phyloP scores from a whole-genome alignment of 2,797 vertebrate species.

The Myioborus melanocephalus region DNA sequence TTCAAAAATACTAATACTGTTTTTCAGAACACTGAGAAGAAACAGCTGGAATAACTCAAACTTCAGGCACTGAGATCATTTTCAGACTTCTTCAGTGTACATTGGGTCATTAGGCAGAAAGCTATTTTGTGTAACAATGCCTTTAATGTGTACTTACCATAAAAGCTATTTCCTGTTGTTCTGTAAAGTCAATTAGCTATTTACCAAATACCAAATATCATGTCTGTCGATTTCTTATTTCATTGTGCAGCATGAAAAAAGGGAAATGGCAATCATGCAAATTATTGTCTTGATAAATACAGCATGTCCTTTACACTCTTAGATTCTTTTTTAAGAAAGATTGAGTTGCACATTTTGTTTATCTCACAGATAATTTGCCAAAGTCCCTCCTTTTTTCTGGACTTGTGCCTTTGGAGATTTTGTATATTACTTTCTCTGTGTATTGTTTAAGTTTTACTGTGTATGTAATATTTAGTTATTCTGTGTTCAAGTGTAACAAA shows the following conservation, averaged over 20 bases:
- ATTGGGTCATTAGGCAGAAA: constrained; percentile 56
- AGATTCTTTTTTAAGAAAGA: not conserved
- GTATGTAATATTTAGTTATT: not conserved
- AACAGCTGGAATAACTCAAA: not conserved
- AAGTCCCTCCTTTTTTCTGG: not conserved
- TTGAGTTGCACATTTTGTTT: not conserved
- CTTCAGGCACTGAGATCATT: constrained; percentile 14
- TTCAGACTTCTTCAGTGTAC: constrained; percentile 14
- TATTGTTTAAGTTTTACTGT: not conserved
- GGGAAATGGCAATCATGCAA: not conserved
- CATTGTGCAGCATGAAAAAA: not conserved
- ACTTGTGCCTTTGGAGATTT: not conserved
- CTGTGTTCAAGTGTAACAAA: not conserved
- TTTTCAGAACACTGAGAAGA: not conserved
- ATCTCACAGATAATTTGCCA: not conserved
- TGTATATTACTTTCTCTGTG: not conserved
- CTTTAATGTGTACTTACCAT: constrained; percentile 46
- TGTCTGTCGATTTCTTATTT: not conserved
- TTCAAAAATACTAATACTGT: not conserved
- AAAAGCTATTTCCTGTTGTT: constrained; percentile 64
- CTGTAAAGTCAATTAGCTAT: constrained; percentile 57
- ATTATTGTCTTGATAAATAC: not conserved
- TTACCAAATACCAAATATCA: constrained; percentile 35
- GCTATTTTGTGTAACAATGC: constrained; percentile 35
- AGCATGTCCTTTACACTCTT: not conserved